Evolutionary conservation across 2,888 invertebrate species (phyloP), one percentile per base, ranked within the genome.

Genomic region (Lepidocyrtinus sp.): DNA sequence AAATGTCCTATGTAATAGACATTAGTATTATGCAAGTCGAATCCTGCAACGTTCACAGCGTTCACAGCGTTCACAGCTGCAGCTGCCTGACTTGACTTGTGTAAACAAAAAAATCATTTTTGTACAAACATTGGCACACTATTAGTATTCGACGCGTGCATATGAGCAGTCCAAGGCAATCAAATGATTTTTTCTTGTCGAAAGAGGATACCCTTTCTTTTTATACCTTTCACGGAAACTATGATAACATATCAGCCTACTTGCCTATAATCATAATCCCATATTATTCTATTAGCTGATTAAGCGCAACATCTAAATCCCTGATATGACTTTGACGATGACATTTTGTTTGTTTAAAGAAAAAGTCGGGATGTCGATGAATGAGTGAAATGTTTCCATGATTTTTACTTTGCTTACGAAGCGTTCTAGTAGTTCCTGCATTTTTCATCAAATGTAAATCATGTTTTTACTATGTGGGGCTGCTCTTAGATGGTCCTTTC

Each of bases 61-160:
- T 36, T 36, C 5, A 12, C 12, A 36, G 5, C 5, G 36, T 36
- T 36, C 36, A 36, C 36, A 36, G 36, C 36, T 55, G 55, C 55
- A 55, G 55, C 55, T 55, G 55, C 55, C 55, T 55, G 55, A 55
- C 55, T n/a, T n/a, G 55, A 55, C 55, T 55, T 55, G 55, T 55
- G 55, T 55, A 55, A 55, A 55, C 55, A 55, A n/a, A 55, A 55
- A 55, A 55, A 55, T 55, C 55, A 55, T 55, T 55, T 55, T 55
- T 55, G 55, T 55, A 55, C 55, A 55, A 55, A 55, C 55, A 55
- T 55, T 55, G 55, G 55, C 55, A 55, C 7, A 55, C 55, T 55
- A 55, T 55, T 55, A 55, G 55, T 55, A 55, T 55, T 55, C 55
- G 15, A n/a, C 12, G 36, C 12, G 12, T 36, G 36, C 12, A n/a